phyloP scores from a whole-genome alignment of 2,888 invertebrate species.

The Itoplectis maculator region DNA sequence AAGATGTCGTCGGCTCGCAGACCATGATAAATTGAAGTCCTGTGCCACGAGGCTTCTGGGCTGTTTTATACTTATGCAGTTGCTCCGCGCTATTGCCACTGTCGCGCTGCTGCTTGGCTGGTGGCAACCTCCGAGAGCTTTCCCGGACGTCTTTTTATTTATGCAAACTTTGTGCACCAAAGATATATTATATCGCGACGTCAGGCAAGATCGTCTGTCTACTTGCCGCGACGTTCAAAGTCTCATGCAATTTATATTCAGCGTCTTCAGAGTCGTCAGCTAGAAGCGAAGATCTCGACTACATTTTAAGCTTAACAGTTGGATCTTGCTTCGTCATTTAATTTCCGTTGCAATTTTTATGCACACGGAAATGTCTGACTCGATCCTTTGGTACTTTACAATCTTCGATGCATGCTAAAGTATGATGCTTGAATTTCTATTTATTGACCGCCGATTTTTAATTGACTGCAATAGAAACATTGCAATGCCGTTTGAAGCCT shows the following conservation, averaged over 20 bases:
- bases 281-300: not conserved
- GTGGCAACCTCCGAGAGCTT: not conserved
- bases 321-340: not conserved
- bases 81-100: slow-evolving; percentile 23
- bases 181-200: slow-evolving; percentile 35
- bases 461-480: too few species aligned
- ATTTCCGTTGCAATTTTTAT: not conserved
- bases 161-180: slow-evolving; percentile 22
- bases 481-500: too few species aligned
- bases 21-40: slow-evolving; percentile 52
- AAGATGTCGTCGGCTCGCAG: slow-evolving; percentile 48
- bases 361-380: not conserved
- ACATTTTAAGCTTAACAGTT: not conserved
- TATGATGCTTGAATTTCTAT: not conserved
- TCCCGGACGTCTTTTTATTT: slow-evolving; percentile 40
- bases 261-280: slow-evolving; percentile 6
- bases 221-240: slow-evolving; percentile 13
- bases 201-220: slow-evolving; percentile 30
- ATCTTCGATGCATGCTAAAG: not conserved
- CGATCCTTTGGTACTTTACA: not conserved
- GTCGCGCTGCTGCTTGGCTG: not conserved
- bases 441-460: too few species aligned
- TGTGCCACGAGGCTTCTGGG: not conserved
- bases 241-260: slow-evolving; percentile 19
- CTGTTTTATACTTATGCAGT: slow-evolving; percentile 20